Conservation (phyloP, 2,113 vertebrate species). For the Mastomys natalensis region DNA sequence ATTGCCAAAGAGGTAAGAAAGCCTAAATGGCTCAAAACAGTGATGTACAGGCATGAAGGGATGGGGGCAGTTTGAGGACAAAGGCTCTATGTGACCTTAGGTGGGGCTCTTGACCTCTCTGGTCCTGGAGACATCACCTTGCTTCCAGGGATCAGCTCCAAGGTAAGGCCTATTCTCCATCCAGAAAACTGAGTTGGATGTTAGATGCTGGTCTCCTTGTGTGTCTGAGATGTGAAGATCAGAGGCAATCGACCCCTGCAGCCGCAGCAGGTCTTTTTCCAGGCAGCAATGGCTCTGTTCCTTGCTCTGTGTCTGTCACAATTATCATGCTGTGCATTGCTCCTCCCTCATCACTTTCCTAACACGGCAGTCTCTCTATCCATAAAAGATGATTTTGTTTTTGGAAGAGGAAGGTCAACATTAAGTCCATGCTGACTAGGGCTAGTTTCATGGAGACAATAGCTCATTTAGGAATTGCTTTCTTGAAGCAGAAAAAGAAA, state of each 20-base stretch:
- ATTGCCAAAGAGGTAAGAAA: not conserved
- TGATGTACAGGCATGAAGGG: too few species aligned
- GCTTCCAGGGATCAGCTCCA: not conserved
- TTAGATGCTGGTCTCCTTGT: not conserved
- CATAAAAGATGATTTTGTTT: not conserved
- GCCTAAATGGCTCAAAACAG: not conserved
- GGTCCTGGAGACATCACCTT: not conserved
- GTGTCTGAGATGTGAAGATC: not conserved
- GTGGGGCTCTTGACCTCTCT: not conserved
- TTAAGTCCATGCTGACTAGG: not conserved
- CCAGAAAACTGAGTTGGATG: not conserved
- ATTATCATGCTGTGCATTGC: slow-evolving; percentile 3
- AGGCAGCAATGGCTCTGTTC: not conserved
- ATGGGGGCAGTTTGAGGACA: not conserved
- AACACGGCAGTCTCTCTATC: not conserved
- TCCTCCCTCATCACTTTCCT: not conserved
- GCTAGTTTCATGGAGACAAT: slow-evolving; percentile 41
- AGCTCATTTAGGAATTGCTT: slow-evolving; percentile 42
- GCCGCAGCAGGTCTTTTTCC: slow-evolving; percentile 18
- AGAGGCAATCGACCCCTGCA: not conserved
- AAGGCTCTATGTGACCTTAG: not conserved
- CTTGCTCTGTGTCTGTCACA: not conserved
- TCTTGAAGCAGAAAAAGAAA: not conserved
- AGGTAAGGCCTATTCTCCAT: not conserved
- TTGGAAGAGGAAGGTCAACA: not conserved